Base-by-base conservation (phyloP, 64 coral and sea anemone species). In the Porites lutea region DNA sequence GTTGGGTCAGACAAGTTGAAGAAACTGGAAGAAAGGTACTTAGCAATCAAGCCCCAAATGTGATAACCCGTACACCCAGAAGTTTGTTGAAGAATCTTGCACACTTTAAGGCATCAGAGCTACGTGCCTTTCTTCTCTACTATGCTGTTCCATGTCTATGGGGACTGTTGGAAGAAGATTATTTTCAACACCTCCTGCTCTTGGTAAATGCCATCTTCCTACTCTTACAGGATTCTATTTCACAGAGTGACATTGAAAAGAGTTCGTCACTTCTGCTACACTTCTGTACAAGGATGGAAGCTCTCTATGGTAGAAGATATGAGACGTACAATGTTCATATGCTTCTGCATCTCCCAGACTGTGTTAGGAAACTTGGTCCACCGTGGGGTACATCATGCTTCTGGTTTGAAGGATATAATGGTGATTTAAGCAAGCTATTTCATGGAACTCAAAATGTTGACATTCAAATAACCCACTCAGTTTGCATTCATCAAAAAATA, bases 321-420 rank as follows among this genome's bases (percentile, higher is more conserved):
- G 21, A 91, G 19, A 91, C 89, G 3, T 91, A 46, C 10, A 91
- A 91, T 73, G 78, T 74, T 0, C 89, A 91, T 19, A 44, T 47
- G n/a, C 78, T 91, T 18, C 52, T 91, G 5, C 79, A 91, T 82
- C 81, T 91, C 7, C 68, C 43, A 13, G 75, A 91, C 15, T 71
- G 58, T 21, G 79, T 91, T 6, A 62, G 13, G 19, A 52, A 91
- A 13, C 55, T 91, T 59, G 79, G 89, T 12, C 89, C 89, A 59
- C 22, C 84, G 5, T 91, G 89, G 89, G 68, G 49, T 0, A 47
- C n/a, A 2, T 91, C 79, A 2, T 91, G 89, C 67, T 91, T 91
- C 27, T 83, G 68, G 65, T 91, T 84, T 91, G 79, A 84, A 12
- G 89, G 57, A n/a, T 91, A 71, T 75, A 91, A 91, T 83, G 89